Evolutionary conservation across 1,140 invertebrate genomes (phyloP), one percentile per base, ranked within the genome.

Genomic region (Lerema accius): DNA sequence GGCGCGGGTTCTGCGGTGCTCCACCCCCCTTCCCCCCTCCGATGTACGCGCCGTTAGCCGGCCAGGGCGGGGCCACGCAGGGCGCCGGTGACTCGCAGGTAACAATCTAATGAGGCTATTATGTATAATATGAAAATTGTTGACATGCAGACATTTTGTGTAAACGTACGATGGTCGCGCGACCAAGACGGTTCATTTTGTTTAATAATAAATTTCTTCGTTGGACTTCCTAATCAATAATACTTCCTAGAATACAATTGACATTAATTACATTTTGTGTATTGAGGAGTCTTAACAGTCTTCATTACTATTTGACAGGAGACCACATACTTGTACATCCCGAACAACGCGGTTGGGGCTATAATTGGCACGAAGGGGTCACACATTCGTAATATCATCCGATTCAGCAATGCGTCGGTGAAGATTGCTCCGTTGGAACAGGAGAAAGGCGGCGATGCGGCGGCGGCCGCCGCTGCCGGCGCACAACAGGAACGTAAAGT

Each of bases 341-440:
- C 98, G 19, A 99, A 99, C 82, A 97, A 96, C 80, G 97, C 97
- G 49, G 98, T 99, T 13, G 98, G 98, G 40, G 98, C 98, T 45
- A 98, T 99, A 42, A 99, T 99, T 76, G 98, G 98, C 53, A 98
- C 97, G 9, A 99, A 98, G 59, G 98, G 98, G 17, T 96, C 96
- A 1, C 96, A 99, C 86, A 99, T 99, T 71, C 95, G 98, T 66
- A 98, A 98, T 85, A 98, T 99, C 67, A 99, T 99, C 78, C 95
- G 97, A 76, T 97, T 98, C 87, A 98, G 98, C 67, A 97, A 97
- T 65, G 98, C 98, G 43, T 97, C 96, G 56, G 97, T 99, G 0
- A 98, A 98, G 88, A 98, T 98, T 65, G 96, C 97, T 3, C 95
- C 96, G 0, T 91, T 96, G 15, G 96, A 97, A 76, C 95, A 95